These are phyloP conservation scores for Perca flavescens DNA, from an alignment of 2,113 vertebrate species.

Conservation along the genomic window DNA sequence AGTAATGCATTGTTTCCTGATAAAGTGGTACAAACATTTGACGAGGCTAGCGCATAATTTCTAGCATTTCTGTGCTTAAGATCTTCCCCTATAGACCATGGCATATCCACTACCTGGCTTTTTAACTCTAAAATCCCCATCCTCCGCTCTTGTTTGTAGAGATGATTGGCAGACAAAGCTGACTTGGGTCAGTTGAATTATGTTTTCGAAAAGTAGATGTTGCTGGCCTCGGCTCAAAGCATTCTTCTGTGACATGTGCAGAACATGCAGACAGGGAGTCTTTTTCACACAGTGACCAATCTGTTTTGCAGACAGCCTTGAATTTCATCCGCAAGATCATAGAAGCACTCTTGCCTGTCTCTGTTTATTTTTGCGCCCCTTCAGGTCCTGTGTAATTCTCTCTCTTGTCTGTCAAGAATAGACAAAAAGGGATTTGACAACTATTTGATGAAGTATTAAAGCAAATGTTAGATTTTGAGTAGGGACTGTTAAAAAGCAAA, in stretches of 20 bases:
- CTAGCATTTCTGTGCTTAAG: background rate
- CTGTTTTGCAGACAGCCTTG: conserved; percentile 66
- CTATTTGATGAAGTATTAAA: background rate
- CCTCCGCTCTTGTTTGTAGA: conserved; percentile 20
- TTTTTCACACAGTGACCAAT: conserved; percentile 62
- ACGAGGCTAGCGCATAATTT: too few relatives aligned
- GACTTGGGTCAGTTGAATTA: conserved; percentile 50
- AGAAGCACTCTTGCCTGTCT: conserved; percentile 2
- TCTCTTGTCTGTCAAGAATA: conserved; percentile 3
- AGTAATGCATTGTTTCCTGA: background rate
- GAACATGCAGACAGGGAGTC: conserved; percentile 62
- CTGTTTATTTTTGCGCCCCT: conserved; percentile 33
- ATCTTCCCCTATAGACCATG: background rate
- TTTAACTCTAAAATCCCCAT: background rate
- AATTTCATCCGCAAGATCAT: conserved; percentile 29
- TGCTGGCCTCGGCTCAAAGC: conserved; percentile 70
- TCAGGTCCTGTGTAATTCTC: background rate
- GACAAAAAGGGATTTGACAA: background rate
- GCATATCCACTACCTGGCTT: background rate
- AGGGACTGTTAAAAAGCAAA: background rate
- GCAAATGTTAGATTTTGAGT: background rate
- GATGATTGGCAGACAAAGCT: conserved; percentile 37
- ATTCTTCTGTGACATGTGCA: conserved; percentile 77
- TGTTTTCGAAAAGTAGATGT: conserved; percentile 58
- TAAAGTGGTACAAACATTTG: background rate